Conservation (phyloP, 2,113 vertebrate genomes). For the Coracopsis vasa region DNA sequence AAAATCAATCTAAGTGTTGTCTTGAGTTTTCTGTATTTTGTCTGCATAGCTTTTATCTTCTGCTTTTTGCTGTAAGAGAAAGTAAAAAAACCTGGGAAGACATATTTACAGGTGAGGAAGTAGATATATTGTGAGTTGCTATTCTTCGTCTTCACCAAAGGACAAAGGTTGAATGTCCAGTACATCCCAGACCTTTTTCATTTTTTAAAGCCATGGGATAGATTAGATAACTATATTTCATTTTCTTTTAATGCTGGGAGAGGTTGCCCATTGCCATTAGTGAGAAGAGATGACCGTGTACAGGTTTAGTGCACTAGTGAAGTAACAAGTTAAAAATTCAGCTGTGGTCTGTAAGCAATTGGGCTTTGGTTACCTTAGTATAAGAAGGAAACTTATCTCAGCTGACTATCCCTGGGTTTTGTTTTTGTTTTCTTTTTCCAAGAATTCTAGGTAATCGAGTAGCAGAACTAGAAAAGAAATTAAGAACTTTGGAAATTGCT, state of each 20-base stretch:
- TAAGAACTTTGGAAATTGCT: conserved; percentile 92
- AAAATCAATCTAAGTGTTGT: background rate
- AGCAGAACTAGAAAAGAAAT: conserved; percentile 93
- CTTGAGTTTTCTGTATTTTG: background rate
- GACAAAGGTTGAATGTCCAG: background rate
- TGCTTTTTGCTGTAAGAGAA: background rate
- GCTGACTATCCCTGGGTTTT: background rate
- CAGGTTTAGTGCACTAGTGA: background rate
- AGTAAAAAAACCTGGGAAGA: background rate
- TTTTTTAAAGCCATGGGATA: background rate
- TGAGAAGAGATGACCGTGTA: background rate
- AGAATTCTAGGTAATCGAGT: conserved; percentile 96
- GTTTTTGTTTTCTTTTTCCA: background rate
- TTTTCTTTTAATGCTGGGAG: background rate
- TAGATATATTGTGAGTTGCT: background rate
- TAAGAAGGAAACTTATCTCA: background rate
- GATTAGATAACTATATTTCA: background rate
- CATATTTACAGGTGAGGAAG: background rate
- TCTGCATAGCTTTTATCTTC: background rate
- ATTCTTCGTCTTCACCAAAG: background rate
- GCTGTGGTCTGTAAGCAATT: background rate
- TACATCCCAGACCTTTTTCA: background rate
- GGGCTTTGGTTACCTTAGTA: background rate
- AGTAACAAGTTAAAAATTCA: background rate
- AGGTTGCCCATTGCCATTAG: background rate